Base-by-base conservation (phyloP, 2,888 invertebrate species). In the Nebria brevicollis region DNA sequence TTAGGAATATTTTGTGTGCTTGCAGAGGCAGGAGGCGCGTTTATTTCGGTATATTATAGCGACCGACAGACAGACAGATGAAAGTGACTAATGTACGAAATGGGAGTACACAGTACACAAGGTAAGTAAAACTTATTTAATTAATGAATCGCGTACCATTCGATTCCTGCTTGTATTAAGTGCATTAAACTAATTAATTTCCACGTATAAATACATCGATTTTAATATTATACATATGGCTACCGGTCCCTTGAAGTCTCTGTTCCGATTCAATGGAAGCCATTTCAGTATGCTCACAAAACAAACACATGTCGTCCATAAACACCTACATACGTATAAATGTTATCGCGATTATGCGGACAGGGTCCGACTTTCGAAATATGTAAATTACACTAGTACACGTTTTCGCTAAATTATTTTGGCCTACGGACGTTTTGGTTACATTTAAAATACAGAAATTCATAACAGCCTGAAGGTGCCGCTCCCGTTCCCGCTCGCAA, bases 401-500 rank as follows among this genome's bases (percentile, higher is more conserved):
- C 54, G 72, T 72, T 77, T 77, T 64, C 68, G 72, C 64, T 77
- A 72, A 72, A 77, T 77, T 77, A 77, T 77, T 77, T 72, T 65
- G n/a, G 72, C 72, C 77, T 34, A 64, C 72, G 72, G 77, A 34
- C 77, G 72, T 72, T 77, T 77, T 72, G 65, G 65, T 72, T 65
- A 77, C 76, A 66, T 15, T 64, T 72, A 72, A 77, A 77, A 77
- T 72, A 72, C 77, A 72, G 72, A 76, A 77, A 77, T 68, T 77
- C 72, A 77, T 65, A 77, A 77, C 34, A 72, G 72, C 77, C 74
- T 54, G 54, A 54, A 54, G 54, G 54, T 54, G 54, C 4, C 54
- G 13, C 8, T 11, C 54, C 3, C 54, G 54, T 0, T 54, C 7
- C 4, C 54, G 13, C 8, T 11, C 54, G 54, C 54, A 54, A 54